These are phyloP conservation scores for Oncorhynchus masou DNA, from an alignment of 2,113 vertebrate genomes.

Conservation along the genomic window DNA sequence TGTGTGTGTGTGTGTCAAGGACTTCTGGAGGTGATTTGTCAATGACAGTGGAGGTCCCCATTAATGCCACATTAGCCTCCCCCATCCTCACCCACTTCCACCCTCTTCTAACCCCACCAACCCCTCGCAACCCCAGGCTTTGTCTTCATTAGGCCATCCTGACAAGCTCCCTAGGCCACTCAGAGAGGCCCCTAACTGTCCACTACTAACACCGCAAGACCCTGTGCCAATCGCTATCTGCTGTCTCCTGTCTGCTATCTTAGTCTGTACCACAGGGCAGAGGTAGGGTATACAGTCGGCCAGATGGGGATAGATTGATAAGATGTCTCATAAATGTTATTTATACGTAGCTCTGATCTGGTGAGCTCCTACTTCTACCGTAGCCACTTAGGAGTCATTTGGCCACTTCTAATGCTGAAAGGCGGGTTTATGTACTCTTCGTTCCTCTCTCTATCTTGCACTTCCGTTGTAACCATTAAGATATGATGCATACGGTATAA, in stretches of 20 bases:
- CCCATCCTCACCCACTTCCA: constrained; percentile 42
- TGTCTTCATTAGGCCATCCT: constrained; percentile 66
- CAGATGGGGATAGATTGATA: constrained; percentile 13
- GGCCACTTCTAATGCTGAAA: not conserved
- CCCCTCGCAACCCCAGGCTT: constrained; percentile 44
- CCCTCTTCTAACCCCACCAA: constrained; percentile 2
- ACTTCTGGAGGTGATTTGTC: constrained; percentile 40
- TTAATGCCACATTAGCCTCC: constrained; percentile 57
- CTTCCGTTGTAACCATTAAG: too few species aligned
- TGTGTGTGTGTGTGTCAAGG: not conserved
- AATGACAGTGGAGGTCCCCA: constrained; percentile 63
- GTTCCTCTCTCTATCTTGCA: too few species aligned
- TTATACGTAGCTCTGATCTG: constrained; percentile 16
- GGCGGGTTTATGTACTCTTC: not conserved
- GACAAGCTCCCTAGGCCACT: constrained; percentile 54
- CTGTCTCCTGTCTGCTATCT: not conserved
- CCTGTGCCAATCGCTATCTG: constrained; percentile 1
- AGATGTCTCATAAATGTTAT: constrained; percentile 41
- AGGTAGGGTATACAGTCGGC: constrained; percentile 18
- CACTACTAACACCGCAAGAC: constrained; percentile 17
- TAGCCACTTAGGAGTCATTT: constrained; percentile 31
- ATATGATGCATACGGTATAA: too few species aligned
- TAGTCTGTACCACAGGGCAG: constrained; percentile 16
- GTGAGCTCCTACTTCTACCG: constrained; percentile 5
- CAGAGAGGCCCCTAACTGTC: constrained; percentile 47